Evolutionary conservation across 2,797 vertebrate species (phyloP).

Genomic region (Periophthalmus magnuspinnatus): DNA sequence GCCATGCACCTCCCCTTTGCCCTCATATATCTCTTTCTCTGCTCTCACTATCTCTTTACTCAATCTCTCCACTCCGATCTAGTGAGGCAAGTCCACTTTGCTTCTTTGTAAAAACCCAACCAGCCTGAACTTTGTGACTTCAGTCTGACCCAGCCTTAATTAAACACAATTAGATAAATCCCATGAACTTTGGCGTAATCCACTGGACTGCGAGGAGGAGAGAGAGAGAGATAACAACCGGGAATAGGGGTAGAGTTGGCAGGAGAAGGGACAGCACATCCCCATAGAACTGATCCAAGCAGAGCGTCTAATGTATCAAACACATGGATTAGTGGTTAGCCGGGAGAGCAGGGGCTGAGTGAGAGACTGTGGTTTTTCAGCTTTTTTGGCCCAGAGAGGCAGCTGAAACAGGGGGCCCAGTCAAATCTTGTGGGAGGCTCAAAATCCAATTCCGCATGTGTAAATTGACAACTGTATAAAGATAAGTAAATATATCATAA

Average conservation of each 20-base stretch:
- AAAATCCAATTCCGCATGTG: constrained; percentile 70
- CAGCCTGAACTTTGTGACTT: constrained; percentile 56
- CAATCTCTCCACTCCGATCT: constrained; percentile 45
- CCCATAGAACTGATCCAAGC: constrained; percentile 72
- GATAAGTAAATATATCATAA: constrained; percentile 75
- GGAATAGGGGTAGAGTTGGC: constrained; percentile 63
- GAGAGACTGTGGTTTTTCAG: constrained; percentile 74
- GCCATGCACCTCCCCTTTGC: constrained; percentile 48
- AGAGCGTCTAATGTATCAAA: constrained; percentile 81
- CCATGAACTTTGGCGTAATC: constrained; percentile 71
- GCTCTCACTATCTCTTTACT: constrained; percentile 40
- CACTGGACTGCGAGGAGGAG: constrained; percentile 66
- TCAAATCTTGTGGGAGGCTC: constrained; percentile 71
- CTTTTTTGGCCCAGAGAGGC: constrained; percentile 71
- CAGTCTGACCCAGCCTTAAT: constrained; percentile 73
- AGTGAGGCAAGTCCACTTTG: constrained; percentile 45
- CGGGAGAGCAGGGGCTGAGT: constrained; percentile 66
- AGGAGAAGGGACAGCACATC: constrained; percentile 70
- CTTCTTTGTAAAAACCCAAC: constrained; percentile 45
- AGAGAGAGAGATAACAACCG: constrained; percentile 45
- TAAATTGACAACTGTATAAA: constrained; percentile 76
- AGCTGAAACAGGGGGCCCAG: constrained; percentile 44
- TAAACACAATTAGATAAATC: constrained; percentile 82
- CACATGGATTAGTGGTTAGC: constrained; percentile 83
- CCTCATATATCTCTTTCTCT: constrained; percentile 47